Percentiles rank a stretch among this genome's conserved stretches.
phyloP scores from a whole-genome alignment of 1,140 invertebrate genomes.

The Elymnias hypermnestra region DNA sequence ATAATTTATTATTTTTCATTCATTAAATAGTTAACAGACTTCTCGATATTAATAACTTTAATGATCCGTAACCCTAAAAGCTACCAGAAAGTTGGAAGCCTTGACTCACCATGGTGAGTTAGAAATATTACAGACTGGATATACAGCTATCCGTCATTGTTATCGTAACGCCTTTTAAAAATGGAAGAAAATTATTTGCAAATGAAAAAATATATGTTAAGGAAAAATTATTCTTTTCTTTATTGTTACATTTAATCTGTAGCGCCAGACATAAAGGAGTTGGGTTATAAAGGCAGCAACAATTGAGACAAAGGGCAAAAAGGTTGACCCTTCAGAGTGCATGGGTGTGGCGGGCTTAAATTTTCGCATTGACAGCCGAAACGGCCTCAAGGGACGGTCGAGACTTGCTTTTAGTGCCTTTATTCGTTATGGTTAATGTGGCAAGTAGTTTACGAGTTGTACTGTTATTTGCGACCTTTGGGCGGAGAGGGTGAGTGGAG shows the following conservation, averaged over 20 bases:
- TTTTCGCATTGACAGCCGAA: conserved; percentile 73
- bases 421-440: conserved; percentile 73
- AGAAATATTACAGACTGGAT: no score
- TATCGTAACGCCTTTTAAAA: no score
- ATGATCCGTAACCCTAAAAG: no score
- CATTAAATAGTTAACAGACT: no score
- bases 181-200: no score
- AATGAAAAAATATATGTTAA: no score
- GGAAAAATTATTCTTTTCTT: conserved; percentile 16
- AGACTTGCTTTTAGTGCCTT: conserved; percentile 68
- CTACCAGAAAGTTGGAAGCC: no score
- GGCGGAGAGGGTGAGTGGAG: conserved; percentile 8
- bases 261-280: conserved; percentile 34
- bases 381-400: conserved; percentile 61
- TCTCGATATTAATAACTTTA: no score
- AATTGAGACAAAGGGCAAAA: conserved; percentile 66
- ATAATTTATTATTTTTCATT: no score
- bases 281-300: conserved; percentile 38
- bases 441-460: conserved; percentile 66
- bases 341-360: conserved; percentile 71
- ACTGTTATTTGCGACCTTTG: conserved; percentile 58
- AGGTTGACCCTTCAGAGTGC: conserved; percentile 64
- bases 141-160: no score
- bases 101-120: no score
- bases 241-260: conserved; percentile 16